Base-by-base conservation (phyloP, 2,888 invertebrate genomes). In the Trissoscelio sp. region DNA sequence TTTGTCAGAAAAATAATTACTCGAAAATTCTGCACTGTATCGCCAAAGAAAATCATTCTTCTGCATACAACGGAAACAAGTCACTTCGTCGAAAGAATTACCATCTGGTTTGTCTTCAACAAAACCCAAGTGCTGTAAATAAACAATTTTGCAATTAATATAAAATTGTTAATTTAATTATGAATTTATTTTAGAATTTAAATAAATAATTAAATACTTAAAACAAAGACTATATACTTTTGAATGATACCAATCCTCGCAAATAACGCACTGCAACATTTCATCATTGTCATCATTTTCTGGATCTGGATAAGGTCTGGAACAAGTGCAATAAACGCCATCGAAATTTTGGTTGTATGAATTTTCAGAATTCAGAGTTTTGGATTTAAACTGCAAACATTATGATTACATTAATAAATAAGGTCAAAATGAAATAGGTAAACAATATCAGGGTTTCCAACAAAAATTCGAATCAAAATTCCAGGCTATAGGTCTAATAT, bases 241-340 rank as follows among this genome's bases (percentile, higher is more conserved):
- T 22, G 95, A 94, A 92, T 99, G 99, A 87, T 95, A 97, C 99
- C 99, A 99, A 91, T 99, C 99, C 91, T 99, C 99, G 91, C 99
- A 99, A 66, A 98, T 92, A 48, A 96, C 93, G 89, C 99, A 99
- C 89, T 99, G 99, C 57, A 98, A 94, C 99, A 99, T 99, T 86
- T 97, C 96, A 92, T 98, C 98, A 66, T 96, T 95, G 37, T 93
- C 92, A 3, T 94, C 93, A 88, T 95, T 94, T 7, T 98, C 97
- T 0, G 96, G 96, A 92, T 99, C 99, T 9, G 99, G 99, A 92
- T 99, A 99, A 0, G 98, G 98, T 67, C 97, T 94, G 42, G 95
- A 92, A 90, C 99, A 99, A 9, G 92, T 94, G 89, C 99, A 99
- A 91, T 99, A 99, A 1, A 96, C 89, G 0, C 99, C 99, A 87